Conservation (phyloP, 2,888 invertebrate genomes). For the Acheta domesticus region DNA sequence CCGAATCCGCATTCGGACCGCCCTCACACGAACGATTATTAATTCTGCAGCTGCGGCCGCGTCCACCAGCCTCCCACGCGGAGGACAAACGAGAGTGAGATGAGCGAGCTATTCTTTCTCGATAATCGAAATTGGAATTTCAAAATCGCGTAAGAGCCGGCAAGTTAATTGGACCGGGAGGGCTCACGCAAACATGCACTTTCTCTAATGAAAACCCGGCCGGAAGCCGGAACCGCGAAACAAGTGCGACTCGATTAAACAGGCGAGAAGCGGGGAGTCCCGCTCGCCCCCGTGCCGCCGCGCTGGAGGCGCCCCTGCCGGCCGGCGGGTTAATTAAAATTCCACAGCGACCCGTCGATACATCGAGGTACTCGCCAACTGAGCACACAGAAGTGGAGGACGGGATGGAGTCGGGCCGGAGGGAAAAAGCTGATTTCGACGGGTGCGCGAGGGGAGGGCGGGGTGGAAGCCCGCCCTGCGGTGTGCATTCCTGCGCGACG, state of each 20-base stretch:
- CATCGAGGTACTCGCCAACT: not conserved
- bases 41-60: too few species aligned
- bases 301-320: not conserved
- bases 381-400: too few species aligned
- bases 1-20: too few species aligned
- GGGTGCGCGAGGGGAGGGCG: too few species aligned
- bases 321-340: conserved; percentile 18
- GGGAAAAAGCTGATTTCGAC: too few species aligned
- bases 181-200: not conserved
- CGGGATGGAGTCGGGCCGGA: too few species aligned
- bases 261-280: not conserved
- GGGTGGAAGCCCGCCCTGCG: too few species aligned
- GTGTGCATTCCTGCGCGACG: too few species aligned
- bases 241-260: conserved; percentile 18
- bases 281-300: too few species aligned
- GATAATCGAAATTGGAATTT: conserved; percentile 9
- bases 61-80: too few species aligned
- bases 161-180: not conserved
- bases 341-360: not conserved
- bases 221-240: not conserved
- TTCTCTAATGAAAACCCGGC: not conserved
- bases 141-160: not conserved
- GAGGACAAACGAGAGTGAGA: too few species aligned
- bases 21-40: too few species aligned
- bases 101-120: not conserved